Evolutionary conservation across 1,140 invertebrate genomes (phyloP).

Genomic region (Micrasema longulum): DNA sequence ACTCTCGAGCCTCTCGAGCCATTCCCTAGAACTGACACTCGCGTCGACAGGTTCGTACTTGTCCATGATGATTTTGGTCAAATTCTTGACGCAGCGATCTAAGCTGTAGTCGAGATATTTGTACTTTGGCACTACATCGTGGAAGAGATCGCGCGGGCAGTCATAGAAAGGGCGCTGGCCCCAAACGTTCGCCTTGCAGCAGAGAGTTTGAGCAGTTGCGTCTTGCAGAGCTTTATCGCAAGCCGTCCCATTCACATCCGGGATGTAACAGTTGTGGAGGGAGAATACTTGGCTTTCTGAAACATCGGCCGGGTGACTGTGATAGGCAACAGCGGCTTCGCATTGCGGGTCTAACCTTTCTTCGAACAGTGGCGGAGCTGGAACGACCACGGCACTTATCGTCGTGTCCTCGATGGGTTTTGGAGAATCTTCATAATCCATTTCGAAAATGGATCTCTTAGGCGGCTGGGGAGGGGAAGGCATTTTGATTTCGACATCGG

Average conservation of each 20-base stretch:
- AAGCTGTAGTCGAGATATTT: conserved; percentile 65
- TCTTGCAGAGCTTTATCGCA: conserved; percentile 20
- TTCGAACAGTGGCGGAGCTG: conserved; percentile 45
- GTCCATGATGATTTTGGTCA: conserved; percentile 59
- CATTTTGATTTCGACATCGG: conserved; percentile 62
- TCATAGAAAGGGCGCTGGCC: conserved; percentile 51
- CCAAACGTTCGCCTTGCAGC: conserved; percentile 56
- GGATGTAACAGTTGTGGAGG: conserved; percentile 61
- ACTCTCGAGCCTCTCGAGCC: conserved; percentile 52
- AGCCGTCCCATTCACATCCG: conserved; percentile 71
- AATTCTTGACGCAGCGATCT: conserved; percentile 63
- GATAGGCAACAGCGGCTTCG: conserved; percentile 57
- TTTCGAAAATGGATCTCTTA: conserved; percentile 56
- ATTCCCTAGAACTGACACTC: conserved; percentile 56
- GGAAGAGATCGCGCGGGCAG: conserved; percentile 48
- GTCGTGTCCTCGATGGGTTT: conserved; percentile 2
- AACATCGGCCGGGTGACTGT: conserved; percentile 57
- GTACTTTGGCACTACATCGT: conserved; percentile 63
- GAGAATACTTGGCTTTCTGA: conserved; percentile 58
- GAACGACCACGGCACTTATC: conserved; percentile 57
- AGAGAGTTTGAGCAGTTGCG: conserved; percentile 1
- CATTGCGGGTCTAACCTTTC: conserved; percentile 58
- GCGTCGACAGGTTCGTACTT: conserved; percentile 58
- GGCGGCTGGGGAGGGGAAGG: conserved; percentile 58
- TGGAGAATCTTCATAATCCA: conserved; percentile 32